Conservation (phyloP, 2,888 invertebrate species). For the Therioaphis trifolii region DNA sequence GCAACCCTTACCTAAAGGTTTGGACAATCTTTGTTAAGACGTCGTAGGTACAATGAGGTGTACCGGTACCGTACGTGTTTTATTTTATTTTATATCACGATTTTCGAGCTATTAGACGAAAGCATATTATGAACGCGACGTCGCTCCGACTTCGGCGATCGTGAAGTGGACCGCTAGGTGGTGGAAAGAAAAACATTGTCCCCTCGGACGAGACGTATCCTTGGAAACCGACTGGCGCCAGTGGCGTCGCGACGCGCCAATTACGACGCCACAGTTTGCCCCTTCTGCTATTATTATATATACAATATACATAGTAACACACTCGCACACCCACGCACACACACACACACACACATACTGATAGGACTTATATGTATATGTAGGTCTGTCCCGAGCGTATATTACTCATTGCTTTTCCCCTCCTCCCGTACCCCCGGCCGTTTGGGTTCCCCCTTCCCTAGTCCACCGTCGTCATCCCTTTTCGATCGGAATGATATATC, state of each 20-base stretch:
- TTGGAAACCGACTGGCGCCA: slow-evolving; percentile 62
- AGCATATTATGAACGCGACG: neutral
- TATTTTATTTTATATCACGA: too few species aligned
- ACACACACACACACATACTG: too few species aligned
- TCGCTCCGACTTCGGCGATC: neutral
- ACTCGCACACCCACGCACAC: neutral
- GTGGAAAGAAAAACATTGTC: slow-evolving; percentile 50
- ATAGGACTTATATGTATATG: neutral
- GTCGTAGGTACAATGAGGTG: too few species aligned
- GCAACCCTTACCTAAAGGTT: too few species aligned
- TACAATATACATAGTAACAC: neutral
- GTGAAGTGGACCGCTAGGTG: neutral
- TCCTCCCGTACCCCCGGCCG: neutral
- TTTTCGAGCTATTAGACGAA: slow-evolving; percentile 18
- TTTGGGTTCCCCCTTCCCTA: neutral
- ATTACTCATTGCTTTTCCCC: slow-evolving; percentile 42
- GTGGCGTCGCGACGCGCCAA: slow-evolving; percentile 61
- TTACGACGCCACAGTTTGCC: slow-evolving; percentile 59
- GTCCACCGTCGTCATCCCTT: neutral
- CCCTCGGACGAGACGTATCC: slow-evolving; percentile 33
- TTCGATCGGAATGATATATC: slow-evolving; percentile 39
- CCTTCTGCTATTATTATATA: slow-evolving; percentile 44
- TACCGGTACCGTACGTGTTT: neutral
- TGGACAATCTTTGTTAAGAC: too few species aligned
- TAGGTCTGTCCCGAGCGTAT: slow-evolving; percentile 32